Percentiles rank a stretch among this genome's conserved stretches.
These are phyloP conservation scores for Parus major DNA, from an alignment of 2,113 vertebrate species.

Conservation along the genomic window DNA sequence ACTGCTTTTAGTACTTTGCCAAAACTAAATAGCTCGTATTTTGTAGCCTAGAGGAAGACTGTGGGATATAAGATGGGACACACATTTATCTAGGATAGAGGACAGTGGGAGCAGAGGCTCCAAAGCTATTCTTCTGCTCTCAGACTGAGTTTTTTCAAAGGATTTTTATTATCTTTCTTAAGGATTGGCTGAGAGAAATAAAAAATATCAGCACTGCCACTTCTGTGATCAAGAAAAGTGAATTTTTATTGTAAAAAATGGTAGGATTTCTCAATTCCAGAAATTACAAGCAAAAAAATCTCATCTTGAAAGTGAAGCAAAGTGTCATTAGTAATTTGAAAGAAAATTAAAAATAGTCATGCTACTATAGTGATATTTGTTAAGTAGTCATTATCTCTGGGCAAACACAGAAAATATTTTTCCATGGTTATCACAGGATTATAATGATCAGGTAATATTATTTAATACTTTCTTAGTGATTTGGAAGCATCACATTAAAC, in stretches of 20 bases:
- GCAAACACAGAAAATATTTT: neutral
- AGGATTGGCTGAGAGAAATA: neutral
- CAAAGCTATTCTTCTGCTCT: neutral
- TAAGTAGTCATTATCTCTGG: conserved; percentile 11
- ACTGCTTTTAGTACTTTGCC: neutral
- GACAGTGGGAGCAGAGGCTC: neutral
- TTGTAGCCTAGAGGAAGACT: neutral
- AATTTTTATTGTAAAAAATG: neutral
- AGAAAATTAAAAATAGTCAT: neutral
- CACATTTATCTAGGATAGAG: neutral
- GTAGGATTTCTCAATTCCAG: neutral
- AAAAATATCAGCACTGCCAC: neutral
- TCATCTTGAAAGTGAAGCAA: neutral
- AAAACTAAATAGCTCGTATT: neutral
- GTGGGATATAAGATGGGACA: neutral
- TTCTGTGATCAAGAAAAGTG: neutral
- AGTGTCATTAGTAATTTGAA: neutral
- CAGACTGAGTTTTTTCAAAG: neutral
- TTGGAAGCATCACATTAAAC: neutral
- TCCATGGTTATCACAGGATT: neutral
- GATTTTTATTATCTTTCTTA: neutral
- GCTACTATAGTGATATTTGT: conserved; percentile 24
- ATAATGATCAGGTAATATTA: conserved; percentile 27
- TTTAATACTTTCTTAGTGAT: conserved; percentile 26
- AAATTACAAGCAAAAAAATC: neutral